These are phyloP conservation scores for Porphyrio hochstetteri DNA, from an alignment of 2,113 vertebrate species.

Conservation along the genomic window DNA sequence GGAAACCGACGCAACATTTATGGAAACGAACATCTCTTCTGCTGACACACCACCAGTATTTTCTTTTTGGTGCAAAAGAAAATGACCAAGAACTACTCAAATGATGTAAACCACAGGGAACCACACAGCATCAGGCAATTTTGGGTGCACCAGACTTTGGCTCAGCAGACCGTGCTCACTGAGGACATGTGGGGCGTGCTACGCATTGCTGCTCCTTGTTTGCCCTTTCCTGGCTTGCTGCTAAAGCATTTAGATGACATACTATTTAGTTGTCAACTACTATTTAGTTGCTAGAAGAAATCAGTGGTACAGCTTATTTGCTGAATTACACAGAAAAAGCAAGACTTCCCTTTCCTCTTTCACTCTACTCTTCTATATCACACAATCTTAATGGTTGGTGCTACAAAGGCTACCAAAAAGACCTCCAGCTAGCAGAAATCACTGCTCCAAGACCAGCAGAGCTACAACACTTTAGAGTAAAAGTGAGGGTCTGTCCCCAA, in stretches of 20 bases:
- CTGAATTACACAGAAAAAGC: background rate
- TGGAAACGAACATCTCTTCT: background rate
- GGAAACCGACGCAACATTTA: background rate
- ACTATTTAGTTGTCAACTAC: too few relatives aligned
- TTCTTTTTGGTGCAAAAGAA: background rate
- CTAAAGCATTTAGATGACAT: background rate
- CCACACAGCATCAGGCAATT: background rate
- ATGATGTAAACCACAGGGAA: background rate
- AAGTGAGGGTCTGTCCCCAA: background rate
- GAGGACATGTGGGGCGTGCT: accelerated
- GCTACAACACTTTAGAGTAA: background rate
- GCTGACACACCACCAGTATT: background rate
- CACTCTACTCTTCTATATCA: background rate
- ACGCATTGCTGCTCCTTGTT: accelerated
- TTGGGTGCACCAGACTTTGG: background rate
- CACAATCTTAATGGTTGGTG: background rate
- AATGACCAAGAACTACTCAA: background rate
- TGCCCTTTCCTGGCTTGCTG: background rate
- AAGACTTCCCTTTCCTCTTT: background rate
- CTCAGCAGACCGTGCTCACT: background rate
- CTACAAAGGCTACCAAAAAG: accelerated
- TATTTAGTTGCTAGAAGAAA: background rate
- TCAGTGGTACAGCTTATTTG: background rate
- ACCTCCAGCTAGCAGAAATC: background rate
- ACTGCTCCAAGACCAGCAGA: background rate